These are phyloP conservation scores for Plectus sambesii DNA, from an alignment of 1,140 invertebrate species.

Conservation along the genomic window DNA sequence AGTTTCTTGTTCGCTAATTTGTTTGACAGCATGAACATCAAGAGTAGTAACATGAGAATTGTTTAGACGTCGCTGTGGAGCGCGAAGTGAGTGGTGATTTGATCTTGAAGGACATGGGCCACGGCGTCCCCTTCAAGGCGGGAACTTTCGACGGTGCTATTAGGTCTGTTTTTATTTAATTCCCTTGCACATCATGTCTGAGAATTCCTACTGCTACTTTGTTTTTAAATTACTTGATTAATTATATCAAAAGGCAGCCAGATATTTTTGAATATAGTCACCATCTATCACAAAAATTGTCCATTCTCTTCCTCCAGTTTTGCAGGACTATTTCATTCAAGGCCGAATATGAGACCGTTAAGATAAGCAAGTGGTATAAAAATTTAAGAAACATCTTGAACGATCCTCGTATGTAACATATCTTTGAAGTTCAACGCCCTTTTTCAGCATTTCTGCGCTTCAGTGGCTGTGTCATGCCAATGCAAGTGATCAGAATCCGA, in stretches of 20 bases:
- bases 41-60: background rate
- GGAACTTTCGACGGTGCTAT: slow-evolving; percentile 92
- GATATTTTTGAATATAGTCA: too few species aligned
- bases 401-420: too few species aligned
- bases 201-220: background rate
- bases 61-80: slow-evolving; percentile 73
- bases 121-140: slow-evolving; percentile 83
- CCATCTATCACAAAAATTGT: slow-evolving; percentile 8
- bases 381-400: too few species aligned
- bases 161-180: slow-evolving; percentile 51
- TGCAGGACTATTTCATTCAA: too few species aligned
- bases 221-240: too few species aligned
- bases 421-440: slow-evolving; percentile 7
- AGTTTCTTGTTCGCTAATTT: too few species aligned
- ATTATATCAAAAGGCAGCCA: background rate
- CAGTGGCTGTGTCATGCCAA: slow-evolving; percentile 99
- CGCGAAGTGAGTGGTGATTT: slow-evolving; percentile 73
- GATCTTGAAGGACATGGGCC: slow-evolving; percentile 79
- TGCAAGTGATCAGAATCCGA: slow-evolving; percentile 74
- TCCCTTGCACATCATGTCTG: background rate
- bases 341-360: too few species aligned
- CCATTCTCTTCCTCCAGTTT: too few species aligned
- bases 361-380: too few species aligned
- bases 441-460: slow-evolving; percentile 65
- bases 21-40: too few species aligned